A percentile compares a stretch with the other conserved stretches of the same genome.
Conservation (phyloP, 2,113 vertebrate genomes). For the Pedionomus torquatus region DNA sequence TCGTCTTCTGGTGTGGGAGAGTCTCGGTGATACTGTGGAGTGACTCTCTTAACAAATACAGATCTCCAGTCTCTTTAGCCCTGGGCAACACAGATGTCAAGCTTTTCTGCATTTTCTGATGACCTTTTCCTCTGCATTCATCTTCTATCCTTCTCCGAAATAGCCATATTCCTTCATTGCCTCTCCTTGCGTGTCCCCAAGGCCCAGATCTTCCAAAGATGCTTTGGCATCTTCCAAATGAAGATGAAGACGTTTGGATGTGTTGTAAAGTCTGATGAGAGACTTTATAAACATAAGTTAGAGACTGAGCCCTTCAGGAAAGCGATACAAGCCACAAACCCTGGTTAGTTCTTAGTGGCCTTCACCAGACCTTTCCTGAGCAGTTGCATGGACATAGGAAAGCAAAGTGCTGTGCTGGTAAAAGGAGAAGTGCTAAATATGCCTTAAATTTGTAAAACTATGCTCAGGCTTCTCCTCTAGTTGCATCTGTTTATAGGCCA, state of each 20-base stretch:
- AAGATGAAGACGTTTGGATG: not conserved
- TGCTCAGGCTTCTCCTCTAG: not conserved
- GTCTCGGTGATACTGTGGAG: not conserved
- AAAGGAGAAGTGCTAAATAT: not conserved
- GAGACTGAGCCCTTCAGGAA: not conserved
- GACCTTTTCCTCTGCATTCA: not conserved
- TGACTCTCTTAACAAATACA: not conserved
- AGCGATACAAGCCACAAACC: not conserved
- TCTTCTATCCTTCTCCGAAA: not conserved
- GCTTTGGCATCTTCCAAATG: not conserved
- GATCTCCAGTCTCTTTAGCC: not conserved
- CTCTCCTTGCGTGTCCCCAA: fast-evolving
- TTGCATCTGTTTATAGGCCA: not conserved
- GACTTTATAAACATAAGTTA: not conserved
- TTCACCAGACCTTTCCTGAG: not conserved
- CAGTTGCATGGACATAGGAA: not conserved
- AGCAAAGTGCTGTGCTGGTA: not conserved
- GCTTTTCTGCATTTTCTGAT: not conserved
- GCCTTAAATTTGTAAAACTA: not conserved
- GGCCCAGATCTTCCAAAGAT: too few relatives aligned
- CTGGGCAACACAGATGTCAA: not conserved
- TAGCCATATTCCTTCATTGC: not conserved
- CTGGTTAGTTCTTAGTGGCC: not conserved
- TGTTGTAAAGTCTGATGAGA: not conserved
- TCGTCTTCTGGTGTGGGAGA: not conserved